phyloP scores from a whole-genome alignment of 2,113 vertebrate genomes.

The Machaerirhynchus nigripectus region DNA sequence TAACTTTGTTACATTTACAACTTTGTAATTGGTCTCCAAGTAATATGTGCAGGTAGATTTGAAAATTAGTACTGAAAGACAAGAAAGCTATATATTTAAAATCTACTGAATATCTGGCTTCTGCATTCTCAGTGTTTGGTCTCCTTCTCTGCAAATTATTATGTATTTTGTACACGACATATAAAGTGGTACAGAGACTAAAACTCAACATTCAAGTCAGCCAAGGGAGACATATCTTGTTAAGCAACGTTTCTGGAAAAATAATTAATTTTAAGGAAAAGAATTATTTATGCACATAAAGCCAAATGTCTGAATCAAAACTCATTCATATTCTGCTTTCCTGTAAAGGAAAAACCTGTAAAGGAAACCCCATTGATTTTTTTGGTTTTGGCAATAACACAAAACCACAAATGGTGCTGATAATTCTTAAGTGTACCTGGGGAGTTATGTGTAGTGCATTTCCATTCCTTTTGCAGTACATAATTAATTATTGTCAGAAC shows the following conservation, averaged over 20 bases:
- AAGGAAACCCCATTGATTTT: background rate
- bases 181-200: background rate
- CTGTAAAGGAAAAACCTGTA: background rate
- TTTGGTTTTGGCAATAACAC: background rate
- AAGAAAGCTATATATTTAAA: conserved; percentile 14
- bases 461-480: background rate
- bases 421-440: background rate
- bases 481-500: background rate
- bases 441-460: background rate
- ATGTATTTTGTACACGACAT: conserved; percentile 18
- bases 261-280: background rate
- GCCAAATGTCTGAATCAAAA: background rate
- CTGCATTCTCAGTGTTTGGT: conserved; percentile 8
- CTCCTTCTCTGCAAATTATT: conserved; percentile 14
- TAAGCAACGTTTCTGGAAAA: background rate
- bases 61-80: conserved; percentile 35
- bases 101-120: background rate
- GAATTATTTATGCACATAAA: background rate
- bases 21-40: background rate
- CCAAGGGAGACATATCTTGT: background rate
- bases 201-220: background rate
- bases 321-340: background rate
- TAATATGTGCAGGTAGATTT: background rate
- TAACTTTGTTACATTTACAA: background rate
- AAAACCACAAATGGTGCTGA: background rate